phyloP scores from a whole-genome alignment of 2,888 invertebrate species.

The Drosophila histrio region DNA sequence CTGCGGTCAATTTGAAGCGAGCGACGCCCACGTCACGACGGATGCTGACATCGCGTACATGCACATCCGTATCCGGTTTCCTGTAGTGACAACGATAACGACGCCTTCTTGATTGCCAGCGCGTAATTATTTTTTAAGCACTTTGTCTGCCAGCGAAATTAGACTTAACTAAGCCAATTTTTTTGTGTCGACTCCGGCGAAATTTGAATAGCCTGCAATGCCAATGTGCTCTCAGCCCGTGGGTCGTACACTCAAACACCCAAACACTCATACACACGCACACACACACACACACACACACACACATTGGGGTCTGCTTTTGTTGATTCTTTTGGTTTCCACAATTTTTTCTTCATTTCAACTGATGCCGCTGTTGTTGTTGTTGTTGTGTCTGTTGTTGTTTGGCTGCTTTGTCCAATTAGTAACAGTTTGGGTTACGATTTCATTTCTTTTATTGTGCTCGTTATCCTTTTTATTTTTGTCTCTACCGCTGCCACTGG shows the following conservation, averaged over 20 bases:
- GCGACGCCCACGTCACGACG: slow-evolving; percentile 43
- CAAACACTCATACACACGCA: slow-evolving; percentile 20
- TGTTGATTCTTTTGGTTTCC: slow-evolving; percentile 43
- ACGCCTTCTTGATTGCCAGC: slow-evolving; percentile 72
- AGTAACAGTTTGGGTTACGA: slow-evolving; percentile 76
- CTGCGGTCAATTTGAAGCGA: slow-evolving; percentile 35
- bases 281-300: slow-evolving; percentile 1
- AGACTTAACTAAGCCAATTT: slow-evolving; percentile 75
- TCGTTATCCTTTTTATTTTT: slow-evolving; percentile 78
- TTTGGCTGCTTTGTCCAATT: slow-evolving; percentile 80
- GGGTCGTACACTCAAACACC: slow-evolving; percentile 36
- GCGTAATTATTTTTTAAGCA: slow-evolving; percentile 80
- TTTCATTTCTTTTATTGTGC: slow-evolving; percentile 79
- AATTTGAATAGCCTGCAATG: slow-evolving; percentile 63
- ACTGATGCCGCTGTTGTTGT: slow-evolving; percentile 22
- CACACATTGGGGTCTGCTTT: slow-evolving; percentile 5
- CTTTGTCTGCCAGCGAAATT: slow-evolving; percentile 73
- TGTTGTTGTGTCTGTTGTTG: slow-evolving; percentile 28
- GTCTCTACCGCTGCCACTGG: slow-evolving; percentile 11
- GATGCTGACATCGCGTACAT: slow-evolving; percentile 75
- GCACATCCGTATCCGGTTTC: slow-evolving; percentile 72
- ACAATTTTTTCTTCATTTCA: slow-evolving; percentile 14
- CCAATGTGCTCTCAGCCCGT: slow-evolving; percentile 18
- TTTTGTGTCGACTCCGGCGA: slow-evolving; percentile 15
- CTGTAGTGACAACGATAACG: slow-evolving; percentile 63